phyloP scores from a whole-genome alignment of 2,113 vertebrate species.

The Brachionichthys hirsutus region DNA sequence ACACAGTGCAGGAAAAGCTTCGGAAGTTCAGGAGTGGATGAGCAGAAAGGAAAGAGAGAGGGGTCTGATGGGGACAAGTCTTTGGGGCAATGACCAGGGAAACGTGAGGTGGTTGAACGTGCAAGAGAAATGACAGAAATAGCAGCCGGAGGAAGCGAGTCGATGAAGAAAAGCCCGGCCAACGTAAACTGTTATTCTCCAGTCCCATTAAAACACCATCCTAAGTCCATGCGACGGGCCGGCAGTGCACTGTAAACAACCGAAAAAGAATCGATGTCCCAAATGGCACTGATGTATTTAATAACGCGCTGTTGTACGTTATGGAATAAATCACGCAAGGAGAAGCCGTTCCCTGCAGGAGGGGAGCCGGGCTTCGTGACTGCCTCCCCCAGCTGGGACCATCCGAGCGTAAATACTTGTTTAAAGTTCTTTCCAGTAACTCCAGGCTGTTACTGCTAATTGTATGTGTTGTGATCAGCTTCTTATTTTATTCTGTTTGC shows the following conservation, averaged over 20 bases:
- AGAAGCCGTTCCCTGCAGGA: slow-evolving; percentile 11
- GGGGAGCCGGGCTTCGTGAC: neutral
- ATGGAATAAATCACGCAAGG: slow-evolving; percentile 23
- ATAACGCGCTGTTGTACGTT: slow-evolving; percentile 20
- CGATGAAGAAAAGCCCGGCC: slow-evolving; percentile 28
- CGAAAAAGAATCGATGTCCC: slow-evolving; percentile 1
- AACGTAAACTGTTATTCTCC: slow-evolving; percentile 60
- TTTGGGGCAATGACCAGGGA: neutral
- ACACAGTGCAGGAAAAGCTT: neutral
- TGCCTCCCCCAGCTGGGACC: slow-evolving; percentile 36
- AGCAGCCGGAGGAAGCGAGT: slow-evolving; percentile 36
- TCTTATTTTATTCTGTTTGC: neutral
- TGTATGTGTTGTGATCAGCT: slow-evolving; percentile 6
- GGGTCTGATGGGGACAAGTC: slow-evolving; percentile 13
- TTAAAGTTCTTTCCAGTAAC: neutral
- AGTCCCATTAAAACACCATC: slow-evolving; percentile 22
- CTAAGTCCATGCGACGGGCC: neutral
- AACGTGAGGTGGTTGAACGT: slow-evolving; percentile 1
- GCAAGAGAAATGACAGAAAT: slow-evolving; percentile 5
- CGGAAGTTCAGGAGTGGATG: neutral
- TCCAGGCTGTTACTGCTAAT: slow-evolving; percentile 4
- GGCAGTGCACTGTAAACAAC: slow-evolving; percentile 44
- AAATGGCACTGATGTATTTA: slow-evolving; percentile 19
- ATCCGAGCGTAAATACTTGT: slow-evolving; percentile 32
- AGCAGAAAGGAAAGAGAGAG: neutral